These are phyloP conservation scores for Dasyurus viverrinus DNA, from an alignment of 2,113 vertebrate species.

Conservation along the genomic window DNA sequence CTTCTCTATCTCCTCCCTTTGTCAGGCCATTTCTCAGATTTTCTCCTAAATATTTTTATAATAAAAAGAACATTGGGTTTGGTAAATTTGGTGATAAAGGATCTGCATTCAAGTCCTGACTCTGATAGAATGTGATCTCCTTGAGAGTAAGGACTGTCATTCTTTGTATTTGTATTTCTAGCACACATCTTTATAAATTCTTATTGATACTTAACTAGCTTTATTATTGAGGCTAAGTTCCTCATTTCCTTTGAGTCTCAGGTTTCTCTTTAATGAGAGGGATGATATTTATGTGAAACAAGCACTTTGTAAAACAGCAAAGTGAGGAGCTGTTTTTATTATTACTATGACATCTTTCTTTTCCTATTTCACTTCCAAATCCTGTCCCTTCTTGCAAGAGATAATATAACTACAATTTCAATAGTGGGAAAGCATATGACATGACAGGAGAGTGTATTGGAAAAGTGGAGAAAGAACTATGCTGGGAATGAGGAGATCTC, in stretches of 20 bases:
- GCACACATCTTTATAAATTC: not conserved
- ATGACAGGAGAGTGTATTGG: not conserved
- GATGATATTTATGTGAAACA: not conserved
- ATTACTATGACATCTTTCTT: not conserved
- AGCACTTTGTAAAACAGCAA: not conserved
- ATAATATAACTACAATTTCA: not conserved
- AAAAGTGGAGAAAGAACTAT: not conserved
- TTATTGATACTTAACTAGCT: not conserved
- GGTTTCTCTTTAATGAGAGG: not conserved
- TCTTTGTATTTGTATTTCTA: not conserved
- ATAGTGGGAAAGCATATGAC: not conserved
- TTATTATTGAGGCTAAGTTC: not conserved
- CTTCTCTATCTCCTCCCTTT: not conserved
- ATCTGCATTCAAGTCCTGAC: not conserved
- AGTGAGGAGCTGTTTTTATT: not conserved
- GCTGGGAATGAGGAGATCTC: not conserved
- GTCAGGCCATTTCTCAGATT: not conserved
- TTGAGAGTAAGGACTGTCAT: not conserved
- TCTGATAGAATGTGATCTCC: not conserved
- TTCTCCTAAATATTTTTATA: not conserved
- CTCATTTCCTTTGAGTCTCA: not conserved
- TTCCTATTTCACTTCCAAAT: not conserved
- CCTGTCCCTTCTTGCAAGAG: not conserved
- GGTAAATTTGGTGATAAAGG: not conserved
- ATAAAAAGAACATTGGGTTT: not conserved